Evolutionary conservation across 2,888 invertebrate species (phyloP).

Genomic region (Homarus gammarus): DNA sequence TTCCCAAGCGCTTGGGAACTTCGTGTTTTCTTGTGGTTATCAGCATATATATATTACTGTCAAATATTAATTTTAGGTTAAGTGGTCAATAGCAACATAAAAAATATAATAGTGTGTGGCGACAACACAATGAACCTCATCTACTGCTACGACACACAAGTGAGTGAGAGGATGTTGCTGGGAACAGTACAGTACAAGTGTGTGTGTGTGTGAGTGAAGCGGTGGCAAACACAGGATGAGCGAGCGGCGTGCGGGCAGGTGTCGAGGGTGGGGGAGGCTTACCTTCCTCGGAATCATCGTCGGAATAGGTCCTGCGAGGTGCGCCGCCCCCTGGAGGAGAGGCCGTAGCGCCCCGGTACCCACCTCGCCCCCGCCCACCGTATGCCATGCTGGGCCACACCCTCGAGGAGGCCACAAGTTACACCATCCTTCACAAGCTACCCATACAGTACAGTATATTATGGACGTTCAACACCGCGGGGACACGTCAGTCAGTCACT

Average conservation of each 20-base stretch:
- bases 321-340: constrained; percentile 55
- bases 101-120: not conserved
- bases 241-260: not conserved
- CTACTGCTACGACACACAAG: too few species aligned
- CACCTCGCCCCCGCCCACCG: constrained; percentile 60
- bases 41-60: not conserved
- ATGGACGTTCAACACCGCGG: not conserved
- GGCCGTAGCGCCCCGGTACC: constrained; percentile 48
- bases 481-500: not conserved
- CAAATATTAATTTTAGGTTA: too few species aligned
- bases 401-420: not conserved
- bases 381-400: constrained; percentile 62
- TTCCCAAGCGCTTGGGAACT: too few species aligned
- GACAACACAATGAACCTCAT: too few species aligned
- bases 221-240: not conserved
- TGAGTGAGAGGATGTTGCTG: too few species aligned
- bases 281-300: constrained; percentile 68
- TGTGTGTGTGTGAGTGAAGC: not conserved
- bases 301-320: constrained; percentile 55
- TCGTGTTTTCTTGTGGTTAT: not conserved
- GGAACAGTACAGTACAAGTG: too few species aligned
- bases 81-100: not conserved
- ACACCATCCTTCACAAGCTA: not conserved
- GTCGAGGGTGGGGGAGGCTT: constrained; percentile 21
- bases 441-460: not conserved